Conservation (phyloP, 2,888 invertebrate species). For the Agrotis exclamationis region DNA sequence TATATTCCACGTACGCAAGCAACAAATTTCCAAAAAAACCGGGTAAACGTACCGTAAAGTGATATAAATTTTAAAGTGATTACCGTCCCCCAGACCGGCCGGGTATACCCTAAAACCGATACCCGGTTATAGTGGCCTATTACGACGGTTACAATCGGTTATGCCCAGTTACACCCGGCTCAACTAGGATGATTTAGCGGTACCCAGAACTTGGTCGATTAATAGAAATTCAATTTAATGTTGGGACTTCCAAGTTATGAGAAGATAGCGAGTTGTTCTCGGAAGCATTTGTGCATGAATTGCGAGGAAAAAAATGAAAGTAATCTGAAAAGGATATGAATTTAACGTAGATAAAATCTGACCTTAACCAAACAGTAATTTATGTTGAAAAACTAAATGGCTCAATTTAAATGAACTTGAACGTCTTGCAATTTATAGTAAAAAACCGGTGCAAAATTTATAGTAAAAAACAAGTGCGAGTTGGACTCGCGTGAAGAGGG, state of each 20-base stretch:
- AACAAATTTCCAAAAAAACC: constrained; percentile 38
- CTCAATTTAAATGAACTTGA: not conserved
- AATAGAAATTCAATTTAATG: constrained; percentile 74
- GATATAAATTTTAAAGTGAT: constrained; percentile 70
- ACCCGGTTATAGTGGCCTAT: constrained; percentile 56
- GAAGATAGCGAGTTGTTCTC: not conserved
- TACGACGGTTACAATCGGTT: constrained; percentile 63
- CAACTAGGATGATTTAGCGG: constrained; percentile 71
- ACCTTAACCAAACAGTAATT: not conserved
- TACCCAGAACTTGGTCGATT: constrained; percentile 73
- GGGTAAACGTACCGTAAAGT: constrained; percentile 52
- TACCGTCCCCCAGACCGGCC: constrained; percentile 62
- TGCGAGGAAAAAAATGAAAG: not conserved
- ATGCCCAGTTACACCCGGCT: constrained; percentile 68
- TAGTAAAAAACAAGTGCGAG: no score
- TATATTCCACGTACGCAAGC: constrained; percentile 9
- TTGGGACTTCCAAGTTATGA: constrained; percentile 20
- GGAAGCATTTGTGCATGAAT: not conserved
- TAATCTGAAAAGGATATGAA: not conserved
- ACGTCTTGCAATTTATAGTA: no score
- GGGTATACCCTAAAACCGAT: constrained; percentile 61
- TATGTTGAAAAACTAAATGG: not conserved
- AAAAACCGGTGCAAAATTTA: no score
- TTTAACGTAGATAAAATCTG: not conserved
- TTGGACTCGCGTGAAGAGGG: no score